A percentile compares a stretch with the other conserved stretches of the same genome.
These are phyloP conservation scores for Isurus oxyrinchus DNA, from an alignment of 2,113 vertebrate species.

Conservation along the genomic window DNA sequence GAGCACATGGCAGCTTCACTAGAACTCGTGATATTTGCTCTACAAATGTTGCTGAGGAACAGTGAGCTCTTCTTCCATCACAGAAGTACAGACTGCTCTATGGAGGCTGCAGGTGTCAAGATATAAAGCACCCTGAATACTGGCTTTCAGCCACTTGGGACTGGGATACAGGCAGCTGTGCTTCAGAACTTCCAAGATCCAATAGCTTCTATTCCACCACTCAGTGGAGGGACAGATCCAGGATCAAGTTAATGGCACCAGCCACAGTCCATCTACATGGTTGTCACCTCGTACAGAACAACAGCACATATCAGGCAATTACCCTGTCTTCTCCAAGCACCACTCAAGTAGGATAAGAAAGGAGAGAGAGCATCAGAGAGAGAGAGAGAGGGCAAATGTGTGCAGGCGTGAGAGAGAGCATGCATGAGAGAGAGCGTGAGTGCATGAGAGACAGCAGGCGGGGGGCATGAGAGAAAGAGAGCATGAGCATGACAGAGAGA, in stretches of 20 bases:
- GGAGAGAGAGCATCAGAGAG: not conserved
- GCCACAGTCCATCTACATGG: not conserved
- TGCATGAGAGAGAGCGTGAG: too few species aligned
- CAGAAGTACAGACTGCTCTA: not conserved
- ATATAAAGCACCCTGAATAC: not conserved
- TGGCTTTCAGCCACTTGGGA: not conserved
- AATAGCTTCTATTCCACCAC: too few species aligned
- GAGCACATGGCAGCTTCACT: not conserved
- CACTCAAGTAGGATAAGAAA: not conserved
- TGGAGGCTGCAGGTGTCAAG: not conserved
- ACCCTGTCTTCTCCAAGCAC: not conserved
- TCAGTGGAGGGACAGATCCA: not conserved
- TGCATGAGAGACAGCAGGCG: too few species aligned
- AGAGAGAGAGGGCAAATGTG: too few species aligned
- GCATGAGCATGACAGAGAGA: too few species aligned
- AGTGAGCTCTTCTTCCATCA: not conserved
- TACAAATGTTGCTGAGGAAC: not conserved
- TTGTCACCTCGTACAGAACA: not conserved
- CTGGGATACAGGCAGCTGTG: not conserved
- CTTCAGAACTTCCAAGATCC: too few species aligned
- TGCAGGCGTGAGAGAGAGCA: too few species aligned
- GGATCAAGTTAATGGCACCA: not conserved
- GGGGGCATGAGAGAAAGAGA: too few species aligned
- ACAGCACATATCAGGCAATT: not conserved
- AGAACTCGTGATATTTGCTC: not conserved